Conservation (phyloP, 2,888 invertebrate species). For the Altica lythri region DNA sequence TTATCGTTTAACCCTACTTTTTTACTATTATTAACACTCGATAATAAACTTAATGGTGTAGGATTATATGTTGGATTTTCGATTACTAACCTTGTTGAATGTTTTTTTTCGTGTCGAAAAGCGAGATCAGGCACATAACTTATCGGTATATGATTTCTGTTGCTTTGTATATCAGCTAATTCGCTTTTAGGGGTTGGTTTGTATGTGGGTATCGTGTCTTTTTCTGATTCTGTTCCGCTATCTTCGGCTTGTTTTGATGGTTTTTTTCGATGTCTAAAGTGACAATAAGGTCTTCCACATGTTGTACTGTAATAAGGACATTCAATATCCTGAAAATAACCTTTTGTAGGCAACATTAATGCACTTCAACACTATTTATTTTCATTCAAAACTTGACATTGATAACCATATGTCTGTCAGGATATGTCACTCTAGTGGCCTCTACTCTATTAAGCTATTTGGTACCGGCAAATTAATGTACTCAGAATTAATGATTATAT, state of each 20-base stretch:
- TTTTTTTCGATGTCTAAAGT: conserved; percentile 84
- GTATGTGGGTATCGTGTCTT: conserved; percentile 53
- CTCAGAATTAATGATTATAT: too few relatives aligned
- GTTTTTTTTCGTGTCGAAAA: conserved; percentile 57
- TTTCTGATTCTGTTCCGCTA: conserved; percentile 56
- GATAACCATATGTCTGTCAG: not conserved
- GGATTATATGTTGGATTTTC: conserved; percentile 54
- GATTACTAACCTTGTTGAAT: conserved; percentile 43
- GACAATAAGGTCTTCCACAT: conserved; percentile 90
- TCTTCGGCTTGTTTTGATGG: conserved; percentile 60
- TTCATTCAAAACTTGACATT: conserved; percentile 14
- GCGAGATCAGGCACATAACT: conserved; percentile 61
- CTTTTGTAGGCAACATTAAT: conserved; percentile 87
- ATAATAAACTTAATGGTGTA: conserved; percentile 54
- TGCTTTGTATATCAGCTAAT: conserved; percentile 51
- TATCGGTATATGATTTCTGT: conserved; percentile 57
- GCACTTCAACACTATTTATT: conserved; percentile 17
- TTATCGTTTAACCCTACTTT: conserved; percentile 36
- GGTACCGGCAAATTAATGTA: too few relatives aligned
- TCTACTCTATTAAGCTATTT: too few relatives aligned
- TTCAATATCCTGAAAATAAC: conserved; percentile 82
- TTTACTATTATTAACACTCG: conserved; percentile 43
- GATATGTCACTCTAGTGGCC: not conserved
- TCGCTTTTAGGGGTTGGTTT: conserved; percentile 60
- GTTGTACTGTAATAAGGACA: conserved; percentile 85